Base-by-base conservation (phyloP, 92 coral and sea anemone species). In the Palythoa caribaeorum region DNA sequence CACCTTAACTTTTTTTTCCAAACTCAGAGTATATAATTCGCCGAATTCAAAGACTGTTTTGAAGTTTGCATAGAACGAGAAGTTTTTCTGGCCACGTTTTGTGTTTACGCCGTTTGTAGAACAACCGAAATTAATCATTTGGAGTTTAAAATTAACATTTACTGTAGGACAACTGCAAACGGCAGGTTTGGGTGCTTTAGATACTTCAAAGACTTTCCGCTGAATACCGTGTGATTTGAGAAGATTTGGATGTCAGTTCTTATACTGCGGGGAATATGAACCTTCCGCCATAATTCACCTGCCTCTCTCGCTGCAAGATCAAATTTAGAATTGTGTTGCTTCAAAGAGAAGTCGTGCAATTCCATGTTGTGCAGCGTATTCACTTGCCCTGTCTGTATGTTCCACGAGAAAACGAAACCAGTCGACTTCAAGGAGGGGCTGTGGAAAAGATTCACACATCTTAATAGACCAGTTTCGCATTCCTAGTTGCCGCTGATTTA, bases 361-460 rank as follows among this genome's bases (percentile, higher is more conserved):
- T 89, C 89, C 68, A 94, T 85, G 83, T 79, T 73, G 83, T 95
- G 90, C 37, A 97, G 91, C 21, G 94, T 78, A 78, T 79, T 83
- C 60, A 92, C 90, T 47, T 80, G 80, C 16, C 98, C 99, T 77
- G 87, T 88, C 80, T 89, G 79, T 47, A 97, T 81, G 86, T 93
- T 90, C 99, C 99, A 97, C 40, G 97, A 88, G 80, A 95, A 90
- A 12, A 97, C 79, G 74, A 95, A 96, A n/a, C 98, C 98, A 83
- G 94, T 91, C 36, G 87, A 79, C 80, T 93, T 92, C 10, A 94
- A 88, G 40, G 59, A 72, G 17, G 98, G 93, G 55, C 98, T 94
- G 88, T 62, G 71, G 73, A 55, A n/a, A 50, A 73, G 66, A 84
- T 59, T 9, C 28, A 28, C 28, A 28, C 28, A 28, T 28, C 28